Percentiles rank a stretch among this genome's conserved stretches.
phyloP scores from a whole-genome alignment of 30 jellyfish, hydroid and myxozoan species.

The Turritopsis dohrnii region DNA sequence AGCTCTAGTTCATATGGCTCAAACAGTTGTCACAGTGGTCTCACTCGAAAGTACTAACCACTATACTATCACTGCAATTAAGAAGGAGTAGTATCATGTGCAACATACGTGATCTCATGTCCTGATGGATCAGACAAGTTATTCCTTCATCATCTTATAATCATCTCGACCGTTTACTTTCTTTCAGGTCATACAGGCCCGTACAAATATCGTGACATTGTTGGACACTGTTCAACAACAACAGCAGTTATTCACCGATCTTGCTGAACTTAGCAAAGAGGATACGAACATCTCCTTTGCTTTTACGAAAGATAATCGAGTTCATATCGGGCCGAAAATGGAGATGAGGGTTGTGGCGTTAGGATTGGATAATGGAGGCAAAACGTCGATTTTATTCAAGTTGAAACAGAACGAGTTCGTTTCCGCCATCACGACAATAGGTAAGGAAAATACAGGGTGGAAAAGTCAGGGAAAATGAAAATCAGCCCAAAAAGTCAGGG shows the following conservation, averaged over 20 bases:
- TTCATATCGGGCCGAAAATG: constrained; percentile 96
- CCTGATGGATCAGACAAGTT: too few relatives aligned
- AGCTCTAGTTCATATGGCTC: too few relatives aligned
- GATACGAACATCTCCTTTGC: constrained; percentile 86
- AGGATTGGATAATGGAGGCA: constrained; percentile 96
- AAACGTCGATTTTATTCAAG: constrained; percentile 85
- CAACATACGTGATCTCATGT: too few relatives aligned
- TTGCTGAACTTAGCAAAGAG: constrained; percentile 83
- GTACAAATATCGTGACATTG: constrained; percentile 62
- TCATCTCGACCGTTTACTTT: too few relatives aligned
- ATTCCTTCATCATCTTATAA: too few relatives aligned
- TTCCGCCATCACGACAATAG: constrained; percentile 87
- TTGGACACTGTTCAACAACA: constrained; percentile 85
- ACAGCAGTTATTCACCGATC: constrained; percentile 67
- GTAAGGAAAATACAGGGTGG: too few relatives aligned
- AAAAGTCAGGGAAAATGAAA: too few relatives aligned
- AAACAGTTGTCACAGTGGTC: too few relatives aligned
- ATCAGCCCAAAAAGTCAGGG: too few relatives aligned
- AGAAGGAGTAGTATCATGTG: too few relatives aligned
- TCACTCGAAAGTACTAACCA: too few relatives aligned
- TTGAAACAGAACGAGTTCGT: constrained; percentile 90
- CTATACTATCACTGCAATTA: too few relatives aligned
- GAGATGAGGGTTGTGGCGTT: constrained; percentile 95
- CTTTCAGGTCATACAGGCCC: constrained; percentile 79
- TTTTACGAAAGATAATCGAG: constrained; percentile 93